phyloP scores from a whole-genome alignment of 2,797 vertebrate species.

The Danionella dracula region DNA sequence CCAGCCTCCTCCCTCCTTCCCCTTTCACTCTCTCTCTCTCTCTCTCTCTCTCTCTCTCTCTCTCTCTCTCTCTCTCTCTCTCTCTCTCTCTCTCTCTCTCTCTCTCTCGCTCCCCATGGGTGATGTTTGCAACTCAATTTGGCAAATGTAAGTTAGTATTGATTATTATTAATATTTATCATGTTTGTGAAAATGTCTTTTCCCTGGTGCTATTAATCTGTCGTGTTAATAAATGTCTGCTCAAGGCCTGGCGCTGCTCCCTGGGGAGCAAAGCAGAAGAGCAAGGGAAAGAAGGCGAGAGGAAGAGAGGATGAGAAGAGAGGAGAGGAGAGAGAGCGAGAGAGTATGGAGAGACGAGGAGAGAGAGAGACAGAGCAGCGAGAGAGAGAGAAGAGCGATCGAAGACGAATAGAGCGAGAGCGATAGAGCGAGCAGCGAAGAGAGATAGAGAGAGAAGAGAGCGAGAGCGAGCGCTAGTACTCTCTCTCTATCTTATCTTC shows the following conservation, averaged over 20 bases:
- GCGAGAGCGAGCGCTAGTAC: too few species aligned
- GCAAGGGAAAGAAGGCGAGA: constrained; percentile 65
- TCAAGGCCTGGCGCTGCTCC: constrained; percentile 60
- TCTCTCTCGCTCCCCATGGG: constrained; percentile 48
- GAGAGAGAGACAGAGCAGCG: too few species aligned
- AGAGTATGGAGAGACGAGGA: too few species aligned
- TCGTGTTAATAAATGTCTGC: constrained; percentile 80
- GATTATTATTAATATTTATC: constrained; percentile 95
- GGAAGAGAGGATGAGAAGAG: too few species aligned
- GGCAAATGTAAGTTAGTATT: constrained; percentile 80
- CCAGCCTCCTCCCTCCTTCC: not conserved
- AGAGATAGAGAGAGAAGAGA: too few species aligned
- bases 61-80: constrained; percentile 40
- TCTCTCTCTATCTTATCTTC: too few species aligned
- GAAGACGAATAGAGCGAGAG: too few species aligned
- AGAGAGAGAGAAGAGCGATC: too few species aligned
- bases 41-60: not conserved
- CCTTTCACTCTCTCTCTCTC: constrained; percentile 38
- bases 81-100: not conserved
- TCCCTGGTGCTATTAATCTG: constrained; percentile 83
- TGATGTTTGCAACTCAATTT: constrained; percentile 70
- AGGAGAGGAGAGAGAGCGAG: too few species aligned
- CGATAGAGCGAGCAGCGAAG: too few species aligned
- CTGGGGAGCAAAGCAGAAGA: constrained; percentile 59
- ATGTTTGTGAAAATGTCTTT: constrained; percentile 79